Base-by-base conservation (phyloP, 2,113 vertebrate genomes). In the Sturnus vulgaris region DNA sequence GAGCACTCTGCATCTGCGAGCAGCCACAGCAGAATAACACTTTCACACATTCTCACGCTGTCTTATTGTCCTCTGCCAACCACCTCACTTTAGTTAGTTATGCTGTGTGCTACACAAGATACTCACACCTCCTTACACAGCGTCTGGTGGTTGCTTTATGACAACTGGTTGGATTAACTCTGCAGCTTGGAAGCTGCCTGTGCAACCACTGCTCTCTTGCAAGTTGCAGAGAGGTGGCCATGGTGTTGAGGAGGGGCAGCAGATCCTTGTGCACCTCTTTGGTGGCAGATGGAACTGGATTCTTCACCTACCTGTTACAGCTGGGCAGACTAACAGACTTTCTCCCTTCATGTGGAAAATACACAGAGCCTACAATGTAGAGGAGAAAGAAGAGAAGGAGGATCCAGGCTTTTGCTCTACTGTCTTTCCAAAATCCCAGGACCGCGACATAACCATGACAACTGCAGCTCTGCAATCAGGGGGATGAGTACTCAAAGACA, bases 41-140 rank as follows among this genome's bases (percentile, higher is more conserved):
- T 83, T 88, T 37, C 64, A 88, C 28, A 52, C 0, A 0, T 86
- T 80, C 60, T 93, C 64, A 56, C 0, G 0, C 52, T 93, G 56
- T 61, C 65, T 90, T 78, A 83, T 78, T 94, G 92, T 88, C 82
- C 79, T 88, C 40, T 80, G 90, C 71, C 90, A 96, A 81, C 88
- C 72, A 75, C 88, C 64, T 92, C 65, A 21, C 72, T 88, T 42
- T 18, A 57, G 92, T 56, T 83, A 42, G 72, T 84, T 93, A 76
- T 52, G 61, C 47, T 1, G 0, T 57, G 40, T 44, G 49, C 56
- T 71, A 49, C 77, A 69, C 44, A 65, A 90, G 28, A 90, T 27
- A 33, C 65, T 92, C 42, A 60, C 61, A 64, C 24, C 53, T 94
- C 80, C 69, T 84, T 39, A 90, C 64, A 86, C 56, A 82, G 56